A percentile compares a stretch with the other conserved stretches of the same genome.
Evolutionary conservation across 2,113 vertebrate genomes (phyloP).

Genomic region (Nicator chloris): DNA sequence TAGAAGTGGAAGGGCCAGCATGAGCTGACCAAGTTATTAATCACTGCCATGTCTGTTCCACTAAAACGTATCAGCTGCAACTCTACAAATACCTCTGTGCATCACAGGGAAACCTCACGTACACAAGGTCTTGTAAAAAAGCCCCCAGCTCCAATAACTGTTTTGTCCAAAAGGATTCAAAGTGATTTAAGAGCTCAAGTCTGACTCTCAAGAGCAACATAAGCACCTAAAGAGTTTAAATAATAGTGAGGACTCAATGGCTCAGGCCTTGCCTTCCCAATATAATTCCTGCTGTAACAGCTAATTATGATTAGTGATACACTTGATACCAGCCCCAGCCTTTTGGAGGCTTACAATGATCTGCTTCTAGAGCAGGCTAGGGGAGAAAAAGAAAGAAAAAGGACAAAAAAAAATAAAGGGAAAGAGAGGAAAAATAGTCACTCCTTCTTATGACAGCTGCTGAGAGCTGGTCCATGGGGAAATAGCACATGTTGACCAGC

Average conservation of each 20-base stretch:
- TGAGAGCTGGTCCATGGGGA: not conserved
- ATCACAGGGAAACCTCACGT: not conserved
- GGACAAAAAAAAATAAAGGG: accelerated
- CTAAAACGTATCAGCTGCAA: not conserved
- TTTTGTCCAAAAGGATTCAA: slow-evolving; percentile 16
- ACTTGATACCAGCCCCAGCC: not conserved
- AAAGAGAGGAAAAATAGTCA: not conserved
- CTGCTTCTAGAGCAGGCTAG: not conserved
- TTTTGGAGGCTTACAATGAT: not conserved
- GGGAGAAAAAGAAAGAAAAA: not conserved
- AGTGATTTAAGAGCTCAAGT: slow-evolving; percentile 38
- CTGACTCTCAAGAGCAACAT: slow-evolving; percentile 27
- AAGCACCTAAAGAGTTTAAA: slow-evolving; percentile 38
- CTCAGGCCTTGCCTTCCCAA: not conserved
- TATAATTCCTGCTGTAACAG: not conserved
- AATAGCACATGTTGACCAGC: not conserved
- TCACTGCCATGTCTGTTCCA: slow-evolving; percentile 4
- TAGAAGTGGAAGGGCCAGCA: not conserved
- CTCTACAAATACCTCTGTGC: not conserved
- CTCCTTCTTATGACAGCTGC: not conserved
- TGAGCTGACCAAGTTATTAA: slow-evolving; percentile 10
- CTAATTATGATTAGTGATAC: not conserved
- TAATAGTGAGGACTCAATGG: not conserved
- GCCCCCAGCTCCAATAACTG: slow-evolving; percentile 1
- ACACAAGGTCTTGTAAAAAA: not conserved